Conservation (phyloP, 2,113 vertebrate species). For the Catharus bicknelli region DNA sequence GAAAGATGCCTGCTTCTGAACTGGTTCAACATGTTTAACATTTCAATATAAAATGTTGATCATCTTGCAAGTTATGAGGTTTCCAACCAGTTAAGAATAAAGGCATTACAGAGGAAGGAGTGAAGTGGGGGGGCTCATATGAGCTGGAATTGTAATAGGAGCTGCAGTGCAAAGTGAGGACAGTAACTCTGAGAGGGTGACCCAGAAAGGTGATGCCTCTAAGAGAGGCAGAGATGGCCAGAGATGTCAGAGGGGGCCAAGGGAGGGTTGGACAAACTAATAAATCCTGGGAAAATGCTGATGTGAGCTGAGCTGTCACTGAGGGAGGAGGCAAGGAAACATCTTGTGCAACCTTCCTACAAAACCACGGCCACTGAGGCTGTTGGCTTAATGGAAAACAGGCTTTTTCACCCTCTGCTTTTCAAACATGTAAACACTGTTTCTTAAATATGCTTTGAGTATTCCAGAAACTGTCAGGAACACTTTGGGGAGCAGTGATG, state of each 20-base stretch:
- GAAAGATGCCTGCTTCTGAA: conserved; percentile 60
- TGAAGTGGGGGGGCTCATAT: neutral
- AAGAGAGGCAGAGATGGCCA: neutral
- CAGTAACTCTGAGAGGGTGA: neutral
- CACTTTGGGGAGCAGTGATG: neutral
- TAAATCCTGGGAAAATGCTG: neutral
- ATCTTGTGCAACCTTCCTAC: conserved; percentile 10
- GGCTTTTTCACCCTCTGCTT: neutral
- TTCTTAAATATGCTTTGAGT: neutral
- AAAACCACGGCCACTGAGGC: neutral
- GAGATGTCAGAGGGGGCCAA: neutral
- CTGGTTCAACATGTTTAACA: conserved; percentile 61
- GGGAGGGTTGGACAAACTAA: neutral
- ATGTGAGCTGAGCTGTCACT: neutral
- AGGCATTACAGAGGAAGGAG: neutral
- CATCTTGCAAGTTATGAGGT: conserved; percentile 12
- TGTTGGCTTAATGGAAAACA: conserved; percentile 1
- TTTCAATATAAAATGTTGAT: conserved; percentile 30
- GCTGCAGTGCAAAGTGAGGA: neutral
- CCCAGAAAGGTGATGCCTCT: neutral
- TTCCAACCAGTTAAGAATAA: neutral
- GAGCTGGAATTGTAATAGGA: neutral
- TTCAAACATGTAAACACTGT: neutral
- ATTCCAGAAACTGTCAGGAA: neutral
- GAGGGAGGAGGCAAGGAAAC: neutral